A percentile compares a stretch with the other conserved stretches of the same genome.
Conservation (phyloP, 2,113 vertebrate species). For the Esox niger region DNA sequence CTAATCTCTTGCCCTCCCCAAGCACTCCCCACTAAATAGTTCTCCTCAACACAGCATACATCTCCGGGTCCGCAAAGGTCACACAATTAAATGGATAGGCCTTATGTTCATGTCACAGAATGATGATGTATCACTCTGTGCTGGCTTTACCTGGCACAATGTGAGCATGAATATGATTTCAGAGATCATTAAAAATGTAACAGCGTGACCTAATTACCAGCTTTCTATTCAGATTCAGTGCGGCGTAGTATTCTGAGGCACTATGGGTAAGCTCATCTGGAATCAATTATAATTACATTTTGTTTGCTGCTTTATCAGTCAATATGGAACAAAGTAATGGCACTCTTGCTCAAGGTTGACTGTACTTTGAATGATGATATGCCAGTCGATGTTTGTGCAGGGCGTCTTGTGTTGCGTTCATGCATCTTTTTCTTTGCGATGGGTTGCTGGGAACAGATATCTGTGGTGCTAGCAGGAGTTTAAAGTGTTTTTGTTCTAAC, state of each 20-base stretch:
- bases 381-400: conserved; percentile 53
- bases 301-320: conserved; percentile 71
- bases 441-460: not conserved
- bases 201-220: conserved; percentile 80
- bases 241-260: conserved; percentile 43
- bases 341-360: conserved; percentile 54
- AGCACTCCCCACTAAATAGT: conserved; percentile 56
- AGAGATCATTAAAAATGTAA: conserved; percentile 82
- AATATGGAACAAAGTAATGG: conserved; percentile 63
- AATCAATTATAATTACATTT: conserved; percentile 79
- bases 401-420: conserved; percentile 15
- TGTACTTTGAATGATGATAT: conserved; percentile 50
- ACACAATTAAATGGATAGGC: conserved; percentile 76
- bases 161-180: conserved; percentile 80
- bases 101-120: conserved; percentile 74
- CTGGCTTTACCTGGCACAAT: conserved; percentile 73
- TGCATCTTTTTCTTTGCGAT: not conserved
- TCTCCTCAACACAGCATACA: conserved; percentile 55
- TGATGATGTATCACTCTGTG: conserved; percentile 76
- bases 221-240: conserved; percentile 75
- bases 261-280: conserved; percentile 64
- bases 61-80: conserved; percentile 71
- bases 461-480: not conserved
- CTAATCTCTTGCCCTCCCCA: conserved; percentile 56
- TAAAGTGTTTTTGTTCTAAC: not conserved